Evolutionary conservation across 2,888 invertebrate genomes (phyloP), one percentile per base, ranked within the genome.

Genomic region (Archips crataeganus): DNA sequence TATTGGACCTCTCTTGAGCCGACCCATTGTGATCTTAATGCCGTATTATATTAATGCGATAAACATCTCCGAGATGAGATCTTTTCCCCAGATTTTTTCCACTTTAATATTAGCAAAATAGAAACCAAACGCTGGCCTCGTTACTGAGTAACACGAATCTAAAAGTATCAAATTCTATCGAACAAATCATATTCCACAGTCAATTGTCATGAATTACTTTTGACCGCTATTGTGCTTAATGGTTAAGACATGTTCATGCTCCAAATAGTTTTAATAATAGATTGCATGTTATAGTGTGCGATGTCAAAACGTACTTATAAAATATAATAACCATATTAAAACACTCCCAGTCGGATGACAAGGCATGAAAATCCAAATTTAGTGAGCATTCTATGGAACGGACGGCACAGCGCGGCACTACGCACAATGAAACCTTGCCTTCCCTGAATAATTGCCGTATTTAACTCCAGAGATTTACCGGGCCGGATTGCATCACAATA

Each of bases 11-110:
- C 90, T 92, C 90, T 90, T 88, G 90, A 93, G 90, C 92, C 92
- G 88, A 81, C 82, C 93, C 89, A 94, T 94, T 94, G 94, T 94
- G 87, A 91, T 92, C 93, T 91, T 93, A 94, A 94, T 93, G 90
- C 92, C 84, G 89, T 92, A 93, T 93, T 93, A 94, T 93, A 94
- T 93, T 94, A 94, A 94, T 93, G 91, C 94, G 94, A 94, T 94
- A 94, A 92, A 94, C 90, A 94, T 94, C 94, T 91, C 85, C 78
- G 77, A 88, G 88, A 89, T 84, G 84, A 84, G 82, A 84, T 89
- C 87, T 86, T 82, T 79, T 86, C 86, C 90, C 87, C 85, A 85
- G 88, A 51, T 23, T 77, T 77, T 77, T 77, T 79, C 92, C 86
- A 87, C 90, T 87, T 90, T 88, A 87, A 90, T 93, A 92, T 93